Evolutionary conservation across 2,113 vertebrate species (phyloP).

Genomic region (Nothocercus nigrocapillus): DNA sequence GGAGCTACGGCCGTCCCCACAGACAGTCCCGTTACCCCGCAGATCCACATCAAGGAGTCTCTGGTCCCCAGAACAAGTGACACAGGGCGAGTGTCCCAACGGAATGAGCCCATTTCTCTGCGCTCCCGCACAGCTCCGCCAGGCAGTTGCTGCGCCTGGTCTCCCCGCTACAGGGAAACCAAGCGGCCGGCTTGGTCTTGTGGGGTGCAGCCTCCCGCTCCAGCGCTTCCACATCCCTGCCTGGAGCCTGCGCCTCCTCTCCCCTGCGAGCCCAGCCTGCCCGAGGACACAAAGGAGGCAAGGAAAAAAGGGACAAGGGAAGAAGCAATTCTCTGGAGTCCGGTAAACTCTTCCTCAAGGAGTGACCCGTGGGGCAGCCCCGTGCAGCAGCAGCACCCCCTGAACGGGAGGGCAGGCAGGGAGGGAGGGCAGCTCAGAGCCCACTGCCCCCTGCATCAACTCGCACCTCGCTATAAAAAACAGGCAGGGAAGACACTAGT

Average conservation of each 20-base stretch:
- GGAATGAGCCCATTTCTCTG: background rate
- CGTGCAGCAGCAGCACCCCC: constrained; percentile 63
- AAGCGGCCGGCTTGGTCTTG: background rate
- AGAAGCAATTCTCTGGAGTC: constrained; percentile 58
- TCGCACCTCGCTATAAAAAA: background rate
- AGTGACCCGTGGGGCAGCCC: constrained; percentile 48
- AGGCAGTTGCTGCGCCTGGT: background rate
- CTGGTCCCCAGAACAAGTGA: background rate
- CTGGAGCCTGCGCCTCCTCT: background rate
- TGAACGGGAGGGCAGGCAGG: constrained; percentile 19
- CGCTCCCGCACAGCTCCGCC: background rate
- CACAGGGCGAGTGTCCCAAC: background rate
- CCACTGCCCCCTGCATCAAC: background rate
- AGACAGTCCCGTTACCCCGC: background rate
- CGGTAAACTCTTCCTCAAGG: constrained; percentile 18
- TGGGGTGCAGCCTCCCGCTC: background rate
- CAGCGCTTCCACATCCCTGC: background rate
- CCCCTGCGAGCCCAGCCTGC: background rate
- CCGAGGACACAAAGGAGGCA: rapidly evolving
- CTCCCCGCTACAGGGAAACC: background rate
- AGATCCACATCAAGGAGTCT: background rate
- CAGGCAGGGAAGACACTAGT: background rate
- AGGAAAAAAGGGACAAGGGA: background rate
- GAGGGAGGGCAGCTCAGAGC: constrained; percentile 13
- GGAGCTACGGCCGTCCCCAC: background rate